Evolutionary conservation across 2,888 invertebrate genomes (phyloP), one percentile per base, ranked within the genome.

Genomic region (Scaptomyza caliginosa): DNA sequence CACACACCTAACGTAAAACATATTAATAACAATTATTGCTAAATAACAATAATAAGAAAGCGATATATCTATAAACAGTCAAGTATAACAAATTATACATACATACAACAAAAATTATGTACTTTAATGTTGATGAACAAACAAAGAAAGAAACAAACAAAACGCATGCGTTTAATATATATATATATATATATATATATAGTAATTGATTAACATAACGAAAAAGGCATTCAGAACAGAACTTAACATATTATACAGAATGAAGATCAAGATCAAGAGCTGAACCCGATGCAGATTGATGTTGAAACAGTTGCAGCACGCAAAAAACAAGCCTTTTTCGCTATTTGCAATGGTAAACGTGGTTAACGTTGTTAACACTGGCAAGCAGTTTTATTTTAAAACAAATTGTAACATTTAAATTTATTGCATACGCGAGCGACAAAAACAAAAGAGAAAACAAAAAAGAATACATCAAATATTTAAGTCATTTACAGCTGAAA

Each of bases 361-460:
- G 77, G 81, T 82, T 82, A 68, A 81, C 82, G 57, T 74, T 82
- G 82, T 80, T 82, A 80, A 81, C 82, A 71, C 68, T 70, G 66
- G 74, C 67, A 82, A 81, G 80, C 80, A 81, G 80, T 81, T 81
- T 81, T 81, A 82, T 81, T 81, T 81, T 80, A 80, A 68, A 81
- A 70, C 62, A 78, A 71, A 71, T 74, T 66, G n/a, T 77, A 80
- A 75, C 58, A 77, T 65, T 73, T 77, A 74, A 76, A 71, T 76
- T 66, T 62, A 76, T 63, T 66, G 72, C 62, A 72, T 42, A 73
- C 51, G 60, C 59, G 68, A 71, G 58, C 65, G 56, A 74, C 48
- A 54, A 46, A 66, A 55, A 60, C 36, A 72, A 59, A 23, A 13
- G 2, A 17, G 57, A 23, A 24, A 30, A 36, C n/a, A 36, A 42